phyloP scores from a whole-genome alignment of 1,140 invertebrate species.

The Augochlora pura region DNA sequence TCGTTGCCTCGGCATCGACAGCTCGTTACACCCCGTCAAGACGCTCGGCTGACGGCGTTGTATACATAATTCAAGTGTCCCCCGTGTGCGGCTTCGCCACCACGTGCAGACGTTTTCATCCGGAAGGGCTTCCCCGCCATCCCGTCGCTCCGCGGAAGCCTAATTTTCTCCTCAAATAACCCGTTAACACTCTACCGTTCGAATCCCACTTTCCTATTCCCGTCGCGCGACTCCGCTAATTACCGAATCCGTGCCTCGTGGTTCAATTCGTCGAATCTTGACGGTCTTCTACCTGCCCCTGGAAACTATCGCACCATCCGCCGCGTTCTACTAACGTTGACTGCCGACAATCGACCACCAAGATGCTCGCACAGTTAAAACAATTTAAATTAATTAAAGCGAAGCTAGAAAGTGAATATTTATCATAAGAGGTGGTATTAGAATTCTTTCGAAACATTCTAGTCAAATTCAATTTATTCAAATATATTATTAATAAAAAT shows the following conservation, averaged over 20 bases:
- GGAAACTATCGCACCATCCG: no score
- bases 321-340: no score
- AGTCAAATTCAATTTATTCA: no score
- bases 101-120: slow-evolving; percentile 35
- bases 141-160: slow-evolving; percentile 1
- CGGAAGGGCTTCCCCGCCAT: slow-evolving; percentile 25
- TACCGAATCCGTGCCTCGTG: background rate
- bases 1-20: slow-evolving; percentile 46
- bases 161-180: slow-evolving; percentile 20
- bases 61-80: slow-evolving; percentile 53
- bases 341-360: no score
- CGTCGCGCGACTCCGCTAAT: background rate
- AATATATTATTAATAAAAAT: no score
- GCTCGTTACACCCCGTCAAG: slow-evolving; percentile 48
- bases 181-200: background rate
- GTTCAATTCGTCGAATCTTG: background rate
- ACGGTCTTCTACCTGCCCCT: background rate
- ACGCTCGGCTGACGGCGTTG: slow-evolving; percentile 21
- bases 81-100: slow-evolving; percentile 34
- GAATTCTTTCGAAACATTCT: no score
- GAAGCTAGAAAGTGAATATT: no score
- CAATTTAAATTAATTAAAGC: no score
- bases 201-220: background rate
- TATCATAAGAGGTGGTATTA: no score
- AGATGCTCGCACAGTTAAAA: no score